Base-by-base conservation (phyloP, 2,113 vertebrate species). In the human (Homo sapiens) region DNA sequence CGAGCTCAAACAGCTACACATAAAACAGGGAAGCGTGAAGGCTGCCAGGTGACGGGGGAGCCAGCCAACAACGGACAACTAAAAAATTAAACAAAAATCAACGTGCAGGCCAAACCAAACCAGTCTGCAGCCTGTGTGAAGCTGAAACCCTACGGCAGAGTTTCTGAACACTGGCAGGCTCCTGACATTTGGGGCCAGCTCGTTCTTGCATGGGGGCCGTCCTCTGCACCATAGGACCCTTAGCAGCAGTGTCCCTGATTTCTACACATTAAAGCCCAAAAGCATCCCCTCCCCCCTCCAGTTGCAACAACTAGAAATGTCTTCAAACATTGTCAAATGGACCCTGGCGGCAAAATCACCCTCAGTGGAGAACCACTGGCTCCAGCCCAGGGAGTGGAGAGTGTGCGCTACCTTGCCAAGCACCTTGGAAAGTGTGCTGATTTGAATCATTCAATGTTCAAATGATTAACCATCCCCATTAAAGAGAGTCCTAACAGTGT, bases 381-480 rank as follows among this genome's bases (percentile, higher is more conserved):
- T 38, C 9, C 61, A 80, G 48, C 4, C 27, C 64, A 0, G 22
- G 8, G 70, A 35, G 43, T 72, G 32, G 50, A 64, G 6, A 12
- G 48, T 16, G 70, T 13, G 16, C 3, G n/a, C 35, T 3, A 6
- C 59, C 70, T 30, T 11, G 81, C 76, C 52, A 43, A 11, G 70
- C 52, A 25, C 2, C 27, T 35, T 35, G 52, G 68, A 22, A n/a
- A 25, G 20, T 72, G 6, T 38, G 45, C 50, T 0, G 12, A 25
- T 5, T 11, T 35, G 75, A 30, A 9, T 20, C 0, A 0, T 16
- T 30, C 4, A 0, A 0, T 10, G 48, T 40, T 3, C 38, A 40
- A 40, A 25, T 25, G 3, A 18, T 16, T 8, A 52, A 23, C 48
- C 18, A n/a, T 12, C 8, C 6, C 6, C 75, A 9, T 35, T 27